Conservation (phyloP, 2,888 invertebrate genomes). For the Charanyca ferruginea region DNA sequence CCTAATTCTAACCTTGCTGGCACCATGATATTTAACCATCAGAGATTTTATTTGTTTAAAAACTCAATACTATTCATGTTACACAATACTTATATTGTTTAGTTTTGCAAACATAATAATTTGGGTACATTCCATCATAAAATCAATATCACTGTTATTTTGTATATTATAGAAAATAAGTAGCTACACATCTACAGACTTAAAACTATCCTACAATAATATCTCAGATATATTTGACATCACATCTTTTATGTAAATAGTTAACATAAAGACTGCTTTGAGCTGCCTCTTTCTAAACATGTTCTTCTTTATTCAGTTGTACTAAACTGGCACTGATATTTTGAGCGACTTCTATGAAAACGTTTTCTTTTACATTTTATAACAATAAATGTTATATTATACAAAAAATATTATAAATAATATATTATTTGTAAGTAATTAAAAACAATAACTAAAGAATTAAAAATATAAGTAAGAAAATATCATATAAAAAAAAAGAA, state of each 20-base stretch:
- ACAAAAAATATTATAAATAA: neutral
- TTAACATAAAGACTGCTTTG: constrained; percentile 42
- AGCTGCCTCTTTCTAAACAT: constrained; percentile 31
- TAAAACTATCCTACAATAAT: constrained; percentile 56
- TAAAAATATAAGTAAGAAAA: constrained; percentile 4
- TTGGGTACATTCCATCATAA: constrained; percentile 4
- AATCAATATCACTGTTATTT: constrained; percentile 42
- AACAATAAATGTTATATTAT: constrained; percentile 3
- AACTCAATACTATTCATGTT: neutral
- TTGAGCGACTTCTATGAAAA: constrained; percentile 21
- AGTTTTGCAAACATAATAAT: constrained; percentile 13
- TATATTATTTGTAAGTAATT: constrained; percentile 9
- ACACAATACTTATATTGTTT: neutral
- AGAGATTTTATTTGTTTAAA: neutral
- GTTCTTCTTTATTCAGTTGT: constrained; percentile 7
- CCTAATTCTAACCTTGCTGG: neutral
- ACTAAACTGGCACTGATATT: constrained; percentile 24
- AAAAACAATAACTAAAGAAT: constrained; percentile 18
- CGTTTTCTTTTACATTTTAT: constrained; percentile 6
- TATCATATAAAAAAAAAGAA: constrained; percentile 10
- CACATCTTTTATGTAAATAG: constrained; percentile 52
- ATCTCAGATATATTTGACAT: constrained; percentile 64
- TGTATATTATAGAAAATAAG: constrained; percentile 51
- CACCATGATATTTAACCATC: too few species aligned
- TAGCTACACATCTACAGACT: constrained; percentile 39